Conservation (phyloP, 2,113 vertebrate species). For the Rhodinocichla rosea region DNA sequence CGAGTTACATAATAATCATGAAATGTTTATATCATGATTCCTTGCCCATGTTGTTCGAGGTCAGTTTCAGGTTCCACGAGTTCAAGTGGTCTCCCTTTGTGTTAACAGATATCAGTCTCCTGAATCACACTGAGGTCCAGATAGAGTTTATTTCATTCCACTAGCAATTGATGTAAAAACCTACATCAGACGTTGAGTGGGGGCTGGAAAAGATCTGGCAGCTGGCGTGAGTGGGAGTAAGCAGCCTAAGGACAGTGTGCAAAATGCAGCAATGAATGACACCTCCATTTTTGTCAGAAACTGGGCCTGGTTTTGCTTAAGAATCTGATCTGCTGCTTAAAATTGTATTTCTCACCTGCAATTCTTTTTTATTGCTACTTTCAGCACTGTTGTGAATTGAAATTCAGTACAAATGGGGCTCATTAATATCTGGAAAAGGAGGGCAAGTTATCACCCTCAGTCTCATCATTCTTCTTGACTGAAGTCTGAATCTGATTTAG, state of each 20-base stretch:
- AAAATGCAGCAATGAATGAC: constrained; percentile 41
- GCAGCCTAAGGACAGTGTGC: constrained; percentile 47
- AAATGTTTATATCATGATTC: not conserved
- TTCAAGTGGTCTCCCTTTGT: not conserved
- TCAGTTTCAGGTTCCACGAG: not conserved
- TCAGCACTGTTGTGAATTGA: not conserved
- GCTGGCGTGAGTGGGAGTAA: constrained; percentile 61
- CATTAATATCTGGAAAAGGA: not conserved
- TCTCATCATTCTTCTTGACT: not conserved
- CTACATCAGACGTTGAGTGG: not conserved
- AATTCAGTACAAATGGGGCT: not conserved
- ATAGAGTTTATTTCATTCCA: not conserved
- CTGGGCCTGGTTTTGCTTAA: not conserved
- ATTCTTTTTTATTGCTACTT: not conserved
- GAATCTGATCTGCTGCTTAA: not conserved
- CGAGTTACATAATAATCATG: not conserved
- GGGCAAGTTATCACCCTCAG: not conserved
- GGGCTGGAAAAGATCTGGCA: constrained; percentile 17
- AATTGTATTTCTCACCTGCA: not conserved
- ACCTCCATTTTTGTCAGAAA: constrained; percentile 54
- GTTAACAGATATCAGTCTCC: not conserved
- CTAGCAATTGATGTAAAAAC: not conserved
- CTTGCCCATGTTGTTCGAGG: not conserved
- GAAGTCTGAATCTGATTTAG: not conserved
- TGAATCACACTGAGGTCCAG: not conserved